Base-by-base conservation (phyloP, 2,797 vertebrate genomes). In the Distichodus sexfasciatus region DNA sequence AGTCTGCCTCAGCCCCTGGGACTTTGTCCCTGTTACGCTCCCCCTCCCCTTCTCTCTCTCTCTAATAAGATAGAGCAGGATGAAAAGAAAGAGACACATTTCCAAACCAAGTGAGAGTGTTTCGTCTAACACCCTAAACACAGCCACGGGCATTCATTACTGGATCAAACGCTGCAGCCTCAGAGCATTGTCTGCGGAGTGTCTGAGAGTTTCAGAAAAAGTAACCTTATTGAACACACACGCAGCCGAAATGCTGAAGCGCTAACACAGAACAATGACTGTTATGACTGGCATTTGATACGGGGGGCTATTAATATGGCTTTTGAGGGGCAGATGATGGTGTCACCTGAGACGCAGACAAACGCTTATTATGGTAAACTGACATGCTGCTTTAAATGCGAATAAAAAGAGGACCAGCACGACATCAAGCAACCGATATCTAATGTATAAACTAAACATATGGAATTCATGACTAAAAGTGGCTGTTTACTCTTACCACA, bases 1-100 rank as follows among this genome's bases (percentile, higher is more conserved):
- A 88, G 73, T 71, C 0, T 7, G 50, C 72, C 79, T 78, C 7
- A 69, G 70, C 83, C 78, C 31, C 70, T 72, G 64, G 78, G 70
- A 47, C 24, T 36, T 47, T 40, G 60, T 54, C 41, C 60, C 62
- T 19, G 10, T 66, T 58, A 55, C 35, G 31, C 69, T 63, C 69
- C 43, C 43, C 53, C 41, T 65, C 19, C 47, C 10, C 6, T 51
- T 51, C 23, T 69, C 31, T 26, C 38, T 35, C 40, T 28, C 35
- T 35, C 24, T 58, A 66, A 67, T 46, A 54, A 67, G 23, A 72
- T 29, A 58, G 38, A 55, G 43, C 24, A 15, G 9, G 44, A 7
- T 35, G 5, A 77, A 73, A 64, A 71, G 55, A 61, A 72, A 69
- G 24, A 48, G 64, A 70, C 59, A 66, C 6, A 38, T 53, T 35